phyloP scores from a whole-genome alignment of 2,113 vertebrate genomes.

The Pomatostomus ruficeps region DNA sequence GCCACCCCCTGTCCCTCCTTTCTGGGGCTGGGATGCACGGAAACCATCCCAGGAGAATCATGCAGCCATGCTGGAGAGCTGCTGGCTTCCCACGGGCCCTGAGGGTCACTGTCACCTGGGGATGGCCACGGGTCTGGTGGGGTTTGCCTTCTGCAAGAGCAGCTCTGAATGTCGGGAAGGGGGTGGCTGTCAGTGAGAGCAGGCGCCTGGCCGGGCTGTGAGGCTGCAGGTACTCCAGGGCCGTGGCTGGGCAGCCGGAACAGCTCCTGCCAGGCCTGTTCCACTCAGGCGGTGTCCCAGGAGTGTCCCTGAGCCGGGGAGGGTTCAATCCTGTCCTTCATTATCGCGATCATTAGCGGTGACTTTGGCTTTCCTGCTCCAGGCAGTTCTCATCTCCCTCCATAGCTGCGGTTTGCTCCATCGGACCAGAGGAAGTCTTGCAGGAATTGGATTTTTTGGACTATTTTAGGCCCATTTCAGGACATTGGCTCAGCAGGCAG shows the following conservation, averaged over 20 bases:
- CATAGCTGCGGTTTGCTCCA: background rate
- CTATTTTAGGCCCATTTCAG: fast-evolving
- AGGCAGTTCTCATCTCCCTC: background rate
- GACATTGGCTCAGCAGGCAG: background rate
- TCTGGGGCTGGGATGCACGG: fast-evolving
- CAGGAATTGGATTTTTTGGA: background rate
- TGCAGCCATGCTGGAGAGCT: fast-evolving
- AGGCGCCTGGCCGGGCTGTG: fast-evolving
- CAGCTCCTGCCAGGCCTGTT: background rate
- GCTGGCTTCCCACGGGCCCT: fast-evolving
- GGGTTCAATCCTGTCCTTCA: fast-evolving
- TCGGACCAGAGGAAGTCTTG: background rate
- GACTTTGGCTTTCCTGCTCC: background rate
- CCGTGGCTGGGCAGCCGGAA: background rate
- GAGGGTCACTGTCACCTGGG: fast-evolving
- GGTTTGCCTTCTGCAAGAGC: background rate
- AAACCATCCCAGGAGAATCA: background rate
- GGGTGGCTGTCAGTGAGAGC: background rate
- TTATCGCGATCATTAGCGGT: fast-evolving
- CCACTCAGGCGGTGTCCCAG: background rate
- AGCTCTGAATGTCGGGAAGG: background rate
- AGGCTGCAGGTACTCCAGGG: background rate
- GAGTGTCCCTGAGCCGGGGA: background rate
- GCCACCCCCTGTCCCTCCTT: fast-evolving
- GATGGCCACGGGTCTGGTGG: fast-evolving